These are phyloP conservation scores for Tauraco hartlaubi DNA, from an alignment of 2,797 vertebrate species.

Conservation along the genomic window DNA sequence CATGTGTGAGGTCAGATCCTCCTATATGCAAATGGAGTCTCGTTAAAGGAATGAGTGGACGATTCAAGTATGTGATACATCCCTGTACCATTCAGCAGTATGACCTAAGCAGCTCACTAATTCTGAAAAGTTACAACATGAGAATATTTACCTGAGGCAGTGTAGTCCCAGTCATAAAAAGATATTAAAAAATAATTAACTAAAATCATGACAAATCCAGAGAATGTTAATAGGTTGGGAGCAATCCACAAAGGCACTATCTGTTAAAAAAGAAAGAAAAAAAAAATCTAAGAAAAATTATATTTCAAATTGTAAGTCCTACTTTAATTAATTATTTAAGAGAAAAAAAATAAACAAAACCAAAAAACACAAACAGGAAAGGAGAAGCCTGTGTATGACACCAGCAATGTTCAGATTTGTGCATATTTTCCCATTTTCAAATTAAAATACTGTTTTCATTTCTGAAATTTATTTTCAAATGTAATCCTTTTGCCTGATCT, in stretches of 20 bases:
- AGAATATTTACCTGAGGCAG: conserved; percentile 70
- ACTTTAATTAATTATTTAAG: background rate
- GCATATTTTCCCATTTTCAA: background rate
- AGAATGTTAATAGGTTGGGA: conserved; percentile 77
- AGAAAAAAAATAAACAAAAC: no score
- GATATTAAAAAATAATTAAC: conserved; percentile 76
- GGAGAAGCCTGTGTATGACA: background rate
- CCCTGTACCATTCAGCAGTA: background rate
- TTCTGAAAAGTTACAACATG: background rate
- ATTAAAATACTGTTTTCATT: background rate
- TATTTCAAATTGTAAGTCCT: background rate
- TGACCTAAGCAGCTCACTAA: background rate
- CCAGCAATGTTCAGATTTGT: background rate
- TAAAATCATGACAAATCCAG: conserved; percentile 79
- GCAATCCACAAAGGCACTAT: conserved; percentile 79
- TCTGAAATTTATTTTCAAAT: background rate
- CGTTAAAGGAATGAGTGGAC: background rate
- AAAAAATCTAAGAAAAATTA: background rate
- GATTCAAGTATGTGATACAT: background rate
- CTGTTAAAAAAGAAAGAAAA: conserved; percentile 39
- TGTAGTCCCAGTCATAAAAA: conserved; percentile 78
- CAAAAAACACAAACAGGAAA: background rate
- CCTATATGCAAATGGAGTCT: background rate
- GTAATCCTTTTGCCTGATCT: background rate
- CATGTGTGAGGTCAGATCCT: background rate